phyloP scores from a whole-genome alignment of 2,888 invertebrate genomes.

The Maniola hyperantus region DNA sequence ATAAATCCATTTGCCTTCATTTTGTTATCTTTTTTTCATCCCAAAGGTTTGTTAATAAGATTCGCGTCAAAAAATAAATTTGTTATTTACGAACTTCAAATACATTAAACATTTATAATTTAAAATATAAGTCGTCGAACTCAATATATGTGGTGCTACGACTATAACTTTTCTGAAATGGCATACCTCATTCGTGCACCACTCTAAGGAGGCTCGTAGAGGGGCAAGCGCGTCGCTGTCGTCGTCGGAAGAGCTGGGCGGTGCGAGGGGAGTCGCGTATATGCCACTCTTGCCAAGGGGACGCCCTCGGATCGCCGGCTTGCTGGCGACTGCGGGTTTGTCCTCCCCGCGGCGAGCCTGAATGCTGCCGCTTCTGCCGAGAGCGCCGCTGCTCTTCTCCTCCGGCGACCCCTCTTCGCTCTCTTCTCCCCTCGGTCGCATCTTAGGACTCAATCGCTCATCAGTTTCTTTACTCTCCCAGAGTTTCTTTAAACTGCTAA shows the following conservation, averaged over 20 bases:
- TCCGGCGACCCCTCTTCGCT: conserved; percentile 62
- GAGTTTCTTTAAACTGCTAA: conserved; percentile 94
- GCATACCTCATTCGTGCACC: conserved; percentile 76
- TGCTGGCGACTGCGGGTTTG: conserved; percentile 86
- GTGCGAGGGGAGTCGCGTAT: conserved; percentile 88
- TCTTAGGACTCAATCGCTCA: conserved; percentile 85
- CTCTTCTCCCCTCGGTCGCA: conserved; percentile 60
- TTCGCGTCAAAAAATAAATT: no score
- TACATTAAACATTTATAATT: no score
- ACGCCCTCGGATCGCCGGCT: conserved; percentile 84
- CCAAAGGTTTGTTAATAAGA: no score
- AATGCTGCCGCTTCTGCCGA: conserved; percentile 48
- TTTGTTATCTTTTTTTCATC: no score
- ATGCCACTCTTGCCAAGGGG: conserved; percentile 84
- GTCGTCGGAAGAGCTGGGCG: conserved; percentile 73
- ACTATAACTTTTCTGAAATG: background rate
- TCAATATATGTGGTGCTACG: background rate
- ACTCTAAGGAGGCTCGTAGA: conserved; percentile 83
- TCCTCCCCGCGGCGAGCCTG: conserved; percentile 52
- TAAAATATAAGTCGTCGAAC: no score
- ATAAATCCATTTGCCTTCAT: background rate
- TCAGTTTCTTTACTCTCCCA: conserved; percentile 92
- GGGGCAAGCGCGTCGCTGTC: conserved; percentile 68
- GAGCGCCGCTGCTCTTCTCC: conserved; percentile 44
- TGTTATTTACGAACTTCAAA: no score